A percentile compares a stretch with the other conserved stretches of the same genome.
Evolutionary conservation across 2,888 invertebrate species (phyloP).

Genomic region (Ferrisia virgata): DNA sequence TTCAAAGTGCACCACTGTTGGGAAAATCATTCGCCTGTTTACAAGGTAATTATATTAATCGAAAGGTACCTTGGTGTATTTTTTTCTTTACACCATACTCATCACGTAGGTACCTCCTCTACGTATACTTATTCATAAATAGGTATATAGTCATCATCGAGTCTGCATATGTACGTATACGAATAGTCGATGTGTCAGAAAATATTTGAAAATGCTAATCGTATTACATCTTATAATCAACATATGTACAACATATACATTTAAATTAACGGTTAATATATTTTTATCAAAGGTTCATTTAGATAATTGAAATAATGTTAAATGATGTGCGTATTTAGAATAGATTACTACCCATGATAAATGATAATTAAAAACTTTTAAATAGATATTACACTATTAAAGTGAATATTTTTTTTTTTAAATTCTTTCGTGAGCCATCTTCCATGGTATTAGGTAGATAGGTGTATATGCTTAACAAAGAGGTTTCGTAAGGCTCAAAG

Average conservation of each 20-base stretch:
- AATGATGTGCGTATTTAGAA: neutral
- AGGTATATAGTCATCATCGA: neutral
- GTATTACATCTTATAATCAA: neutral
- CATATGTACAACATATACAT: too few relatives aligned
- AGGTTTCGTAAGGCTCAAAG: too few relatives aligned
- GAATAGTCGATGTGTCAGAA: neutral
- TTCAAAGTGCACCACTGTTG: neutral
- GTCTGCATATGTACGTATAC: neutral
- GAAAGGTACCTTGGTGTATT: neutral
- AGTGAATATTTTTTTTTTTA: too few relatives aligned
- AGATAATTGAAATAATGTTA: neutral
- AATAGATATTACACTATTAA: slow-evolving; percentile 7
- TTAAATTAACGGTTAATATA: neutral
- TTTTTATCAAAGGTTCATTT: neutral
- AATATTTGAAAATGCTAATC: neutral
- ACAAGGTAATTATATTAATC: slow-evolving; percentile 18
- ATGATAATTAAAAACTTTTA: slow-evolving; percentile 2
- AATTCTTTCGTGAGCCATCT: too few relatives aligned
- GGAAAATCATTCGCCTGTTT: slow-evolving; percentile 25
- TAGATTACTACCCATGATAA: neutral
- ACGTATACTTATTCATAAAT: neutral
- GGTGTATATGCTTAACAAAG: too few relatives aligned
- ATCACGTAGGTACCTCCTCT: neutral
- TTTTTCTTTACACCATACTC: neutral
- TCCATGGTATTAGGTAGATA: too few relatives aligned